Percentiles rank a stretch among this genome's conserved stretches.
These are phyloP conservation scores for Liparis tanakae DNA, from an alignment of 2,797 vertebrate species.

Conservation along the genomic window DNA sequence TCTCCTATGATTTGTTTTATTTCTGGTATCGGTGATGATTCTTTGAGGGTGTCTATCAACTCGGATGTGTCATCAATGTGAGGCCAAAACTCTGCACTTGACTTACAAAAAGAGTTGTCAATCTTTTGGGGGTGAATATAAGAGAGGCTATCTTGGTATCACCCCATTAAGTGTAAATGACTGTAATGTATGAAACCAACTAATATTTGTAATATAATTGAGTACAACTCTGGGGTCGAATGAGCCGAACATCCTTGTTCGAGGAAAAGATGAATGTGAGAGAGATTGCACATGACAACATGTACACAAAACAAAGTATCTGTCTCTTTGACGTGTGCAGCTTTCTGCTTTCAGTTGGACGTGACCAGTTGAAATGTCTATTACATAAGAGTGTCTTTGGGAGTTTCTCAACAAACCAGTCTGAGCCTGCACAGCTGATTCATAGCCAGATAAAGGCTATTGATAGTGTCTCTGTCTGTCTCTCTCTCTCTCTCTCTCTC, in stretches of 20 bases:
- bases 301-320: constrained; percentile 1
- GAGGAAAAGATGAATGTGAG: constrained; percentile 20
- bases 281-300: background rate
- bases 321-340: constrained; percentile 3
- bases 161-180: constrained; percentile 18
- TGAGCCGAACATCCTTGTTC: constrained; percentile 1
- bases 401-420: background rate
- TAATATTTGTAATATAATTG: background rate
- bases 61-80: background rate
- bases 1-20: background rate
- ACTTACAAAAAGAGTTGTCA: background rate
- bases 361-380: constrained; percentile 1
- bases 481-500: too few relatives aligned
- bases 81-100: background rate
- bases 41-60: background rate
- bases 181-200: background rate
- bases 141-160: background rate
- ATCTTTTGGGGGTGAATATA: background rate
- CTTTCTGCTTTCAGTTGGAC: background rate
- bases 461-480: too few relatives aligned
- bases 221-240: constrained; percentile 13
- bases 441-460: background rate
- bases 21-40: background rate
- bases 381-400: background rate
- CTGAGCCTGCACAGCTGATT: background rate